A percentile compares a stretch with the other conserved stretches of the same genome.
These are phyloP conservation scores for Pelagia noctiluca DNA, from an alignment of 30 jellyfish, hydroid and myxozoan species.

Conservation along the genomic window DNA sequence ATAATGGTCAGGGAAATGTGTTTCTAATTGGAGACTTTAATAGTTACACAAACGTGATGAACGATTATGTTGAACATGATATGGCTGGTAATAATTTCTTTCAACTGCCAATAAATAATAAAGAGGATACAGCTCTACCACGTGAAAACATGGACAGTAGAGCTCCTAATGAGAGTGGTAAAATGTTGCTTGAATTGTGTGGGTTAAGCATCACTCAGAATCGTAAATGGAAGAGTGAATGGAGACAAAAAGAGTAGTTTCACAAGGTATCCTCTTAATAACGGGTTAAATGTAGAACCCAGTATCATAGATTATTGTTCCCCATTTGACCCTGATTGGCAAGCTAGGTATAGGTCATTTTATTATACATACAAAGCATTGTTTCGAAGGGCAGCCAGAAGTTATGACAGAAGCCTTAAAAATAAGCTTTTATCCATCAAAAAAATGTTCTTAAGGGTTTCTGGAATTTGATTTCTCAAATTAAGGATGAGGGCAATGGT, in stretches of 20 bases:
- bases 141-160: conserved; percentile 1
- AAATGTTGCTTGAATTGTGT: neutral
- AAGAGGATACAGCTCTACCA: neutral
- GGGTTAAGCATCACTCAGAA: neutral
- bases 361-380: too few species aligned
- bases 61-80: conserved; percentile 11
- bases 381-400: too few species aligned
- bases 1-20: conserved; percentile 7
- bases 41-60: neutral
- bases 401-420: too few species aligned
- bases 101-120: neutral
- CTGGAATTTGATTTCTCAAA: too few species aligned
- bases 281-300: neutral
- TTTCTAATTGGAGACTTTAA: conserved; percentile 7
- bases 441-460: too few species aligned
- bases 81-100: neutral
- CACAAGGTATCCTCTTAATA: neutral
- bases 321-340: too few species aligned
- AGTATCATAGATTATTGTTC: too few species aligned
- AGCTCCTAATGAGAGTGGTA: conserved; percentile 34
- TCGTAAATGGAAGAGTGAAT: neutral
- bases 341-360: too few species aligned
- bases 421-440: too few species aligned
- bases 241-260: neutral
- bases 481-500: too few species aligned